These are phyloP conservation scores for Echinarachnius parma DNA, from an alignment of 53 echinoderm and acorn worm species.

Conservation along the genomic window DNA sequence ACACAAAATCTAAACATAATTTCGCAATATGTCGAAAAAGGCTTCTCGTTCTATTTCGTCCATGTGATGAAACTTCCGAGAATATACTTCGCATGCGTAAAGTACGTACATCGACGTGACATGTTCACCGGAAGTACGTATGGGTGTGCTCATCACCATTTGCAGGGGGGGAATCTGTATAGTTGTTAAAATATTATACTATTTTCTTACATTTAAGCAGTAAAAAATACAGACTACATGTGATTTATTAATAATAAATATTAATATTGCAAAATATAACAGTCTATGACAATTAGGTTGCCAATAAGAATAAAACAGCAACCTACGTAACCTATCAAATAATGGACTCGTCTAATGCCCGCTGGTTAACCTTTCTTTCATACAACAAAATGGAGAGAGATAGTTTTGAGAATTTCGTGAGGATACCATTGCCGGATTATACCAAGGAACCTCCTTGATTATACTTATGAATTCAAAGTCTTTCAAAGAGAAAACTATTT, in stretches of 20 bases:
- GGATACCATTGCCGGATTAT: background rate
- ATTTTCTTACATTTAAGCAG: too few species aligned
- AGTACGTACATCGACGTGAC: slow-evolving; percentile 9
- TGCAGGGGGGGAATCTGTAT: too few species aligned
- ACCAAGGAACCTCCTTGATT: too few species aligned
- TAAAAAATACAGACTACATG: too few species aligned
- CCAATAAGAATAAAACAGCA: background rate
- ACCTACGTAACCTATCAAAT: background rate
- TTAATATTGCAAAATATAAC: too few species aligned
- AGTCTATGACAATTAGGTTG: too few species aligned
- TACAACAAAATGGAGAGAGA: background rate
- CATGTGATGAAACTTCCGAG: slow-evolving; percentile 59
- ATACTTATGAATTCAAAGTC: too few species aligned
- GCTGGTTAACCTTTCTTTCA: slow-evolving; percentile 43
- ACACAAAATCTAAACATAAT: background rate
- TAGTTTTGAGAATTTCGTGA: background rate
- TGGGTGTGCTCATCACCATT: too few species aligned
- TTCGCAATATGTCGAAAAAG: slow-evolving; percentile 32
- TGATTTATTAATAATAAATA: too few species aligned
- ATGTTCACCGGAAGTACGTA: slow-evolving; percentile 50
- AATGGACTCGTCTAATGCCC: slow-evolving; percentile 14
- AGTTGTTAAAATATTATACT: too few species aligned
- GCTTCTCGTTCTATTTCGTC: slow-evolving; percentile 43
- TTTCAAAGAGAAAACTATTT: too few species aligned
- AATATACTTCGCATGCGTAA: too few species aligned